Evolutionary conservation across 2,888 invertebrate species (phyloP).

Genomic region (Drosophila kuntzei): DNA sequence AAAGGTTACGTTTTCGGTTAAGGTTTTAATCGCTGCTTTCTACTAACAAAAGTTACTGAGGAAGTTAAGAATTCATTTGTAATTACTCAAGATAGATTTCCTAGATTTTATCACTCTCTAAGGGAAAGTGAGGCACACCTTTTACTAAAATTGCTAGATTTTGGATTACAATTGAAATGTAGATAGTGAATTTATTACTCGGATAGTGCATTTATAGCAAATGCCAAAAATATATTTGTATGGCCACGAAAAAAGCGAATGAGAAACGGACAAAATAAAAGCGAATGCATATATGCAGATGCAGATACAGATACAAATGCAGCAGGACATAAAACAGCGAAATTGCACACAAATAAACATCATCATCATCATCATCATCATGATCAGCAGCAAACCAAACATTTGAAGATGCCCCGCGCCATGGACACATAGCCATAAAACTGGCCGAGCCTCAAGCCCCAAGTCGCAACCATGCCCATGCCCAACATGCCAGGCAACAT

Average conservation of each 20-base stretch:
- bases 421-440: conserved; percentile 61
- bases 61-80: too few relatives aligned
- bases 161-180: not conserved
- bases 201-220: not conserved
- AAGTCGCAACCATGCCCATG: conserved; percentile 70
- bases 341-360: conserved; percentile 53
- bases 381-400: conserved; percentile 48
- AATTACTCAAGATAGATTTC: not conserved
- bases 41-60: too few relatives aligned
- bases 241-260: conserved; percentile 13
- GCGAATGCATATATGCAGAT: too few relatives aligned
- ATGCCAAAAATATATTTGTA: conserved; percentile 9
- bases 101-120: not conserved
- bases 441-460: conserved; percentile 55
- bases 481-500: conserved; percentile 76
- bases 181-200: not conserved
- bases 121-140: conserved; percentile 11
- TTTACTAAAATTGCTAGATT: not conserved
- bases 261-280: conserved; percentile 1
- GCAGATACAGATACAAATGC: conserved; percentile 23
- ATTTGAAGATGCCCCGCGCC: conserved; percentile 71
- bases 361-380: conserved; percentile 30
- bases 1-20: too few relatives aligned
- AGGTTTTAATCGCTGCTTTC: too few relatives aligned
- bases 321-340: conserved; percentile 51